Evolutionary conservation across 2,113 vertebrate genomes (phyloP).

Genomic region (Nycticorax nycticorax): DNA sequence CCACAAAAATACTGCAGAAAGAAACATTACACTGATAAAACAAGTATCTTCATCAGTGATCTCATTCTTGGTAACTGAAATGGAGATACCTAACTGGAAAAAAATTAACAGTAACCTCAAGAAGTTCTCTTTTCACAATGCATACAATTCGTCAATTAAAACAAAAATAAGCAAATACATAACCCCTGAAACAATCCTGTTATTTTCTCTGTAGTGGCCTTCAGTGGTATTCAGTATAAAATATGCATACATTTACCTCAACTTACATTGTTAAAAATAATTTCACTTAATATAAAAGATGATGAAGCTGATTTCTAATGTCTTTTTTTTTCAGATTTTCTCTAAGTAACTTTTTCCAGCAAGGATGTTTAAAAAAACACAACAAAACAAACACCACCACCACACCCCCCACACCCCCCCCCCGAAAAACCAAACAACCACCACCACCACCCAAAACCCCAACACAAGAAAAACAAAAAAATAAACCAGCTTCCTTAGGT

Average conservation of each 20-base stretch:
- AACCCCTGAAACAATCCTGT: neutral
- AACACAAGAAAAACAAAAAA: too few species aligned
- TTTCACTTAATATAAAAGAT: neutral
- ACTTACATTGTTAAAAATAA: neutral
- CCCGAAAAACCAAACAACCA: neutral
- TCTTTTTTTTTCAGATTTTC: neutral
- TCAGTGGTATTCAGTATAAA: neutral
- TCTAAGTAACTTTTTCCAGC: neutral
- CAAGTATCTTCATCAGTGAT: neutral
- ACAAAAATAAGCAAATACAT: neutral
- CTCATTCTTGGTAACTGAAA: neutral
- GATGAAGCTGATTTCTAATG: neutral
- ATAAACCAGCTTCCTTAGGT: neutral
- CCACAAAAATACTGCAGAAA: neutral
- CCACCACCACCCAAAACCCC: neutral
- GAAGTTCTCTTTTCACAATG: neutral
- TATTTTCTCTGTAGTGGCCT: neutral
- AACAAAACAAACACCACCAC: neutral
- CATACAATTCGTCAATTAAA: neutral
- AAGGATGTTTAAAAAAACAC: neutral
- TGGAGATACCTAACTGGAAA: fast-evolving
- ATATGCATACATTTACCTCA: neutral
- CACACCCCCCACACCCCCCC: too few species aligned
- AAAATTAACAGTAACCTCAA: neutral
- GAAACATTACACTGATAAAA: neutral